A percentile compares a stretch with the other conserved stretches of the same genome.
Evolutionary conservation across 1,140 invertebrate species (phyloP).

Genomic region (Caenorhabditis briggsae): DNA sequence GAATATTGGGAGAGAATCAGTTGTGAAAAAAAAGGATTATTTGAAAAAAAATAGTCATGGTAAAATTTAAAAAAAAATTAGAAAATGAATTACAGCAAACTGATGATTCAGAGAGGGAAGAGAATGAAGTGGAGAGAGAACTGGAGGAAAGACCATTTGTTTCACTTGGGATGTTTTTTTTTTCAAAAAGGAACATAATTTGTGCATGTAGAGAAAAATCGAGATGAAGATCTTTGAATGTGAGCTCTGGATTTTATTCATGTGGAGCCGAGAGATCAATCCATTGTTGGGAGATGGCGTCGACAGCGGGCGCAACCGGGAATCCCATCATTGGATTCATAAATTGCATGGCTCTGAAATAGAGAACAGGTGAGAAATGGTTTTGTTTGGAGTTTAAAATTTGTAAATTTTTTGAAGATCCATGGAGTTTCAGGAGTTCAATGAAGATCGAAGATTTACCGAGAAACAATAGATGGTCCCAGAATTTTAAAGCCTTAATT

Average conservation of each 20-base stretch:
- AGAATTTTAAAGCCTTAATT: no score
- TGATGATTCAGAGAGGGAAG: not conserved
- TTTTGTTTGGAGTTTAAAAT: no score
- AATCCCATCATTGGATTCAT: constrained; percentile 52
- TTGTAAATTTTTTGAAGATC: no score
- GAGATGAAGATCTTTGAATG: not conserved
- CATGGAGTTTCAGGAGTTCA: no score
- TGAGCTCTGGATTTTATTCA: not conserved
- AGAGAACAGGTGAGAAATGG: no score
- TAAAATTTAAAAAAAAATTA: not conserved
- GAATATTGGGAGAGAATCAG: constrained; percentile 4
- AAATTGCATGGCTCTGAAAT: constrained; percentile 48
- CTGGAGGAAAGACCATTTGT: constrained; percentile 1
- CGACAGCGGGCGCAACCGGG: constrained; percentile 19
- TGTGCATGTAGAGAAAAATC: not conserved
- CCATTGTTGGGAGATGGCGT: constrained; percentile 32
- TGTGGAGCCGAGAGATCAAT: constrained; percentile 45
- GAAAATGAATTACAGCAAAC: no score
- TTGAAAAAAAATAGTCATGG: no score
- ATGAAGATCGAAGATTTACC: no score
- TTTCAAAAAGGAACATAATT: no score
- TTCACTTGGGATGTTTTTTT: not conserved
- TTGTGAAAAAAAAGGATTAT: not conserved
- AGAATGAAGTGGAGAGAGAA: constrained; percentile 1
- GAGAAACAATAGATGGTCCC: no score